Percentiles rank a stretch among this genome's conserved stretches.
phyloP scores from a whole-genome alignment of 2,113 vertebrate species.

The Ceuthmochares aereus region DNA sequence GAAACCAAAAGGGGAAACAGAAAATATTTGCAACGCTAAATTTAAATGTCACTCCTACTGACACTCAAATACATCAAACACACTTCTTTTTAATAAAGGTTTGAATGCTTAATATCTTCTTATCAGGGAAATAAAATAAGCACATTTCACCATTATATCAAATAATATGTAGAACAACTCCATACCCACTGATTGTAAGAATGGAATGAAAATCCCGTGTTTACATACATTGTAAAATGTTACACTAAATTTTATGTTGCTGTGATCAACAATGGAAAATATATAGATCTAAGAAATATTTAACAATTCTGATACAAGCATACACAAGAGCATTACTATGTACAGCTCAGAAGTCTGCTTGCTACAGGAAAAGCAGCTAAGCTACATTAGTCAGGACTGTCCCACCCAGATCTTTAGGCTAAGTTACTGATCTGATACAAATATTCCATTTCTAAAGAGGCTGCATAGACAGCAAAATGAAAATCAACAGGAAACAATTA shows the following conservation, averaged over 20 bases:
- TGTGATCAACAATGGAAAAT: neutral
- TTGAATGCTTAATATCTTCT: neutral
- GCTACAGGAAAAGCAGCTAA: neutral
- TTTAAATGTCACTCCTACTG: neutral
- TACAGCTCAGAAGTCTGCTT: neutral
- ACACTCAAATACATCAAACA: neutral
- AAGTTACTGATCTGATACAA: neutral
- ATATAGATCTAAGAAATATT: neutral
- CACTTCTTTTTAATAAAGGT: neutral
- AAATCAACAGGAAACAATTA: conserved; percentile 20
- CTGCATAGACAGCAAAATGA: neutral
- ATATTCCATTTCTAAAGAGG: conserved; percentile 1
- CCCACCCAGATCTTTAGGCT: neutral
- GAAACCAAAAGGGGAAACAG: neutral
- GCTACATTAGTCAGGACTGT: neutral
- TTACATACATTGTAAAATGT: neutral
- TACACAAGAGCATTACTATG: neutral
- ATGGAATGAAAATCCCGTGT: neutral
- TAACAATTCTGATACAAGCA: neutral
- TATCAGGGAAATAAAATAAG: neutral
- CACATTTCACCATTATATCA: neutral
- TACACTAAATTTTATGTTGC: neutral
- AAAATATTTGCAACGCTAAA: neutral
- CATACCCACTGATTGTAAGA: neutral
- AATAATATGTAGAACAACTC: neutral